These are phyloP conservation scores for Promerops cafer DNA, from an alignment of 2,113 vertebrate genomes.

Conservation along the genomic window DNA sequence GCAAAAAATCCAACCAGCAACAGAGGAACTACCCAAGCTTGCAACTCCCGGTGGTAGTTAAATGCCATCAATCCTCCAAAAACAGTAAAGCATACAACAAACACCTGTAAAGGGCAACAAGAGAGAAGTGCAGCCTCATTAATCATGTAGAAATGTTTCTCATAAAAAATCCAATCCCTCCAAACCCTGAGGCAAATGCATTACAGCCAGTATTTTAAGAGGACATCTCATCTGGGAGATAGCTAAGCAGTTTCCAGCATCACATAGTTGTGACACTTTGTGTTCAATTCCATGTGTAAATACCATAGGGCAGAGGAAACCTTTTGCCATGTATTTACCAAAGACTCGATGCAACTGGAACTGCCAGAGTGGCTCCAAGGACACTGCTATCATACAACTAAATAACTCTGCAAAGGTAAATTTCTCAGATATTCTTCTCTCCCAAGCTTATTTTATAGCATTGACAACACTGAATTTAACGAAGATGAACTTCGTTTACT, in stretches of 20 bases:
- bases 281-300: not conserved
- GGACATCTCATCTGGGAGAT: not conserved
- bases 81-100: conserved; percentile 76
- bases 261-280: not conserved
- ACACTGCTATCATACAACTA: not conserved
- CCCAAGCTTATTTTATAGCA: not conserved
- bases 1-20: conserved; percentile 75
- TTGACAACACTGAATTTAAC: not conserved
- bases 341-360: not conserved
- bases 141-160: not conserved
- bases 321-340: not conserved
- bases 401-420: not conserved
- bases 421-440: not conserved
- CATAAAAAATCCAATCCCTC: accelerated
- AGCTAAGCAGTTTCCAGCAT: not conserved
- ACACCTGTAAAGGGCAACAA: conserved; percentile 39
- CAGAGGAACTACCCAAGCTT: conserved; percentile 74
- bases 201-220: not conserved
- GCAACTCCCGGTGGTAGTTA: conserved; percentile 73
- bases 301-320: not conserved
- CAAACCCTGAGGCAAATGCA: not conserved
- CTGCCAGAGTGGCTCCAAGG: not conserved
- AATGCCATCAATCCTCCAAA: conserved; percentile 81
- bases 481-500: not conserved
- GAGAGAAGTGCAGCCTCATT: not conserved